These are phyloP conservation scores for Pteromalus puparum DNA, from an alignment of 1,140 invertebrate genomes.

Conservation along the genomic window DNA sequence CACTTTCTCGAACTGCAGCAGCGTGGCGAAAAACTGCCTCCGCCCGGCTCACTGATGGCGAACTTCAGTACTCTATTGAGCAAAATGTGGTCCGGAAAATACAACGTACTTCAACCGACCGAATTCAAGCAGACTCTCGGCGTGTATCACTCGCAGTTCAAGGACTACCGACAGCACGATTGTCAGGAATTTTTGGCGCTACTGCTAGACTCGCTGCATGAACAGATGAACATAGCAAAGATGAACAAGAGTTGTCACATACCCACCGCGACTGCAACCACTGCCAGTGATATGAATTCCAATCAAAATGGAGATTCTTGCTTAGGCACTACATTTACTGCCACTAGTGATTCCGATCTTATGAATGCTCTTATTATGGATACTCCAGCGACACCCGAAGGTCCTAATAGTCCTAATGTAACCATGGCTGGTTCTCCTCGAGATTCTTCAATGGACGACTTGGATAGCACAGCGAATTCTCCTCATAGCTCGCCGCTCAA, in stretches of 20 bases:
- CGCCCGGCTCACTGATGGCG: slow-evolving; percentile 71
- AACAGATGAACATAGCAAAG: slow-evolving; percentile 79
- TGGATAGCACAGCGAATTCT: slow-evolving; percentile 69
- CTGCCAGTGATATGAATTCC: slow-evolving; percentile 67
- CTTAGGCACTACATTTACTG: slow-evolving; percentile 60
- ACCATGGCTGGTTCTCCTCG: slow-evolving; percentile 70
- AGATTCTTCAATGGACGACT: slow-evolving; percentile 66
- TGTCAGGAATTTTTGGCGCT: slow-evolving; percentile 86
- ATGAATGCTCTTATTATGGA: slow-evolving; percentile 64
- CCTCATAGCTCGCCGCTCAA: slow-evolving; percentile 64
- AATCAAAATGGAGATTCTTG: slow-evolving; percentile 62
- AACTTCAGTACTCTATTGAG: slow-evolving; percentile 78
- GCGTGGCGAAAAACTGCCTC: slow-evolving; percentile 69
- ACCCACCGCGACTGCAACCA: slow-evolving; percentile 63
- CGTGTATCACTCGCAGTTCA: slow-evolving; percentile 80
- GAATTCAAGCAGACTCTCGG: slow-evolving; percentile 81
- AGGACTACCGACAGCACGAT: slow-evolving; percentile 82
- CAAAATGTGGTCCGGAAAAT: slow-evolving; percentile 81
- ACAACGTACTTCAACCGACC: slow-evolving; percentile 76
- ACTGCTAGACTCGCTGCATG: slow-evolving; percentile 81
- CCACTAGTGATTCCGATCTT: slow-evolving; percentile 61
- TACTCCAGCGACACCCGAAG: slow-evolving; percentile 64
- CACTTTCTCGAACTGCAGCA: slow-evolving; percentile 76
- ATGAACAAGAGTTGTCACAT: slow-evolving; percentile 65
- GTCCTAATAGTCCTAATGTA: slow-evolving; percentile 68